Conservation (phyloP, 2,888 invertebrate species). For the Pantelozetes paolii region DNA sequence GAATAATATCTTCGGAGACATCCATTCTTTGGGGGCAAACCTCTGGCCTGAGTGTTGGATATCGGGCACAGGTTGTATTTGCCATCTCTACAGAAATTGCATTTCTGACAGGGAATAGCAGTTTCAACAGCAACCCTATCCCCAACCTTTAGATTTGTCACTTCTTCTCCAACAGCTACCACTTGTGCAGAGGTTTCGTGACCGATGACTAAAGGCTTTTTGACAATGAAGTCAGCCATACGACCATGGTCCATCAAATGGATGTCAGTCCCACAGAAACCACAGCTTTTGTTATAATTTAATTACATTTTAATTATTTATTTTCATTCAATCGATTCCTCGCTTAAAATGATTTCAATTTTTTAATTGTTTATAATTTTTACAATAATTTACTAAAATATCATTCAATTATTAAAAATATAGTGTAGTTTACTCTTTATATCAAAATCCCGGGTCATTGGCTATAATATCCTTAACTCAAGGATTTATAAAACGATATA, state of each 20-base stretch:
- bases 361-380: neutral
- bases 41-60: constrained; percentile 31
- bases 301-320: neutral
- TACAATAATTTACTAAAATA: neutral
- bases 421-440: no score
- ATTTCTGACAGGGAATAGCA: constrained; percentile 43
- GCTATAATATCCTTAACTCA: no score
- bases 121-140: constrained; percentile 45
- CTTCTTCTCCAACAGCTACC: constrained; percentile 40
- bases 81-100: constrained; percentile 43
- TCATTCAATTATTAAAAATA: no score
- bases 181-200: constrained; percentile 44
- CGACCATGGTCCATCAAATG: constrained; percentile 80
- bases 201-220: constrained; percentile 49
- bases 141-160: constrained; percentile 40
- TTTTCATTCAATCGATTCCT: neutral
- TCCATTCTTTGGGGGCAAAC: constrained; percentile 76
- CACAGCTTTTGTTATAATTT: constrained; percentile 52
- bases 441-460: no score
- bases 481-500: no score
- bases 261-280: constrained; percentile 91
- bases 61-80: constrained; percentile 44
- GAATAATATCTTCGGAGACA: constrained; percentile 79
- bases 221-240: constrained; percentile 80
- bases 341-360: neutral